Conservation (phyloP, 2,888 invertebrate species). For the Chaitophorus viminalis region DNA sequence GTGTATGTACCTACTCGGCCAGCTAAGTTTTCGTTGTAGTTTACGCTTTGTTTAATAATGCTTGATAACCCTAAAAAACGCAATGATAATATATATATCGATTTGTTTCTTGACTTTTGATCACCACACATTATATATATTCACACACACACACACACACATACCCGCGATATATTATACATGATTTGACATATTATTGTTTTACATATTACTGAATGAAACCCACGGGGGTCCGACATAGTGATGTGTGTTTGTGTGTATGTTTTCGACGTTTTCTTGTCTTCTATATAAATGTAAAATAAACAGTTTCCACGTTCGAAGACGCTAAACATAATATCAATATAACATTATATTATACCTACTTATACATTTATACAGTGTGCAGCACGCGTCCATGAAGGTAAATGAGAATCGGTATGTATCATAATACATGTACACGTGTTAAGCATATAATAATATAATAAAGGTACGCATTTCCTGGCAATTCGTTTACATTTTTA, state of each 20-base stretch:
- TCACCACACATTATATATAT: too few relatives aligned
- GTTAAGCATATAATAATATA: background rate
- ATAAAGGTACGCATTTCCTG: background rate
- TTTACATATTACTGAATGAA: background rate
- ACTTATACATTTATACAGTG: too few relatives aligned
- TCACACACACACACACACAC: background rate
- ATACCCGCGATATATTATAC: background rate
- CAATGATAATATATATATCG: background rate
- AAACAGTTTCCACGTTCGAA: background rate
- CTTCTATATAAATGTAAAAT: background rate
- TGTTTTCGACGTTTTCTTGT: background rate
- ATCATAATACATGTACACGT: background rate
- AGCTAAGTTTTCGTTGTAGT: too few relatives aligned
- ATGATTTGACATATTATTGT: conserved; percentile 46
- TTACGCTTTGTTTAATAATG: too few relatives aligned
- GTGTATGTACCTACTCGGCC: too few relatives aligned
- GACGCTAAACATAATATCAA: conserved; percentile 16
- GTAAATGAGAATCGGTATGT: too few relatives aligned
- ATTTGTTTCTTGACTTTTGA: conserved; percentile 3
- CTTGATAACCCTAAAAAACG: too few relatives aligned
- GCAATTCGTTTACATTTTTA: conserved; percentile 59
- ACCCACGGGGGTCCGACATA: conserved; percentile 38
- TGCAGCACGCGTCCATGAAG: too few relatives aligned
- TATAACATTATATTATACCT: too few relatives aligned
- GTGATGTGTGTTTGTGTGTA: background rate